Conservation (phyloP, 1,140 invertebrate genomes). For the Drosophila arizonae region DNA sequence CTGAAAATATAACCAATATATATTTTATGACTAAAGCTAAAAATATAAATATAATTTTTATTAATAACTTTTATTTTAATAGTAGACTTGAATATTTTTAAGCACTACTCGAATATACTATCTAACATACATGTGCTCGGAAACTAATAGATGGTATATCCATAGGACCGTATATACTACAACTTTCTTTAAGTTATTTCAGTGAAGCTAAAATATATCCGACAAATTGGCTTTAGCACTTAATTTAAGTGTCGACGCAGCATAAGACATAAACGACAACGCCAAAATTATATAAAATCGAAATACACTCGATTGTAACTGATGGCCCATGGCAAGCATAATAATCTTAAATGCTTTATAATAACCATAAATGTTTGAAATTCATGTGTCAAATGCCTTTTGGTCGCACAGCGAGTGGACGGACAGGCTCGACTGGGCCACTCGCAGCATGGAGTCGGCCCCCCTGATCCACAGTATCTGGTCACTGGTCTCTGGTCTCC, state of each 20-base stretch:
- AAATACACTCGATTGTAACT: conserved; percentile 58
- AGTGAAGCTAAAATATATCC: too few species aligned
- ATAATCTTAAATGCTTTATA: conserved; percentile 81
- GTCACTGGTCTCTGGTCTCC: background rate
- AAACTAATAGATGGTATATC: too few species aligned
- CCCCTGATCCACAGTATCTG: background rate
- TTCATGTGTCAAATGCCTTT: conserved; percentile 74
- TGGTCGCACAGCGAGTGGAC: conserved; percentile 31
- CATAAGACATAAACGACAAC: background rate
- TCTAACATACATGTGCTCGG: too few species aligned
- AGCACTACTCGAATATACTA: too few species aligned
- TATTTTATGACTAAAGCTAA: too few species aligned
- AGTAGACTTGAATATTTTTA: too few species aligned
- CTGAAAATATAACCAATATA: too few species aligned
- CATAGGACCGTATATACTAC: too few species aligned
- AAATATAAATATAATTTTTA: too few species aligned
- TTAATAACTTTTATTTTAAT: too few species aligned
- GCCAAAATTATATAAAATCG: background rate
- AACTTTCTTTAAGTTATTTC: too few species aligned
- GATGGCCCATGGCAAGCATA: conserved; percentile 69
- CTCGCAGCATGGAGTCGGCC: conserved; percentile 28
- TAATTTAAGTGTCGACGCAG: conserved; percentile 9
- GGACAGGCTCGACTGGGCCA: conserved; percentile 6
- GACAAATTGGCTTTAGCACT: background rate
- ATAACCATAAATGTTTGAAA: conserved; percentile 81